Evolutionary conservation across 2,888 invertebrate genomes (phyloP), one percentile per base, ranked within the genome.

Genomic region (Xestia xanthographa): DNA sequence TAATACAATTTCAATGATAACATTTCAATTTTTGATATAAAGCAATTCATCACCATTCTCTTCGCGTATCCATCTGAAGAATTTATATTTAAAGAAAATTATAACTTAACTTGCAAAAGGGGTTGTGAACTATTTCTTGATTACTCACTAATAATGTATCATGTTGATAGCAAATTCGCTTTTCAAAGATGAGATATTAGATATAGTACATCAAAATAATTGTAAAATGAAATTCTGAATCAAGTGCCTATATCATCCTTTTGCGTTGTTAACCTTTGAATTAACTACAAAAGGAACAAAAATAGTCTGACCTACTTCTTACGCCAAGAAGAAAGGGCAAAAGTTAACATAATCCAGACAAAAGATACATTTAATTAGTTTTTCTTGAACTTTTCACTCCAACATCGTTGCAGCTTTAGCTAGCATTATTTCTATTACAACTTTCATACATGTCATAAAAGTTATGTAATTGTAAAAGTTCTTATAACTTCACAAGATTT

Each of bases 401-500:
- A 20, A 62, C 11, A 53, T 5, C 6, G 41, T 14, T 62, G 50
- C 50, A 75, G 5, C 6, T 29, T 17, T 9, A n/a, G 12, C 17
- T 12, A 29, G 20, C n/a, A 22, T 75, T 66, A 5, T 77, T 58
- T 48, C 29, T 50, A 43, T 17, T 34, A 29, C 17, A 66, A 12
- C 29, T 76, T 77, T 22, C 8, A 48, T 41, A 48, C 34, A 50
- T 12, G 60, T 68, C n/a, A 17, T 62, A 22, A 0, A 62, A 50
- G 34, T 62, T 12, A 17, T 17, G 43, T 79, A 62, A 76, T 76
- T 62, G 43, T 26, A 43, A 62, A 76, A 78, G 70, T 78, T 76
- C 43, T 26, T n/a, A 26, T 50, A 22, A 43, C 26, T 34, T 60
- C 14, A 29, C 41, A 26, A 60, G 38, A 69, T 60, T 78, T 60